Evolutionary conservation across 2,888 invertebrate species (phyloP).

Genomic region (Thelaira solivaga): DNA sequence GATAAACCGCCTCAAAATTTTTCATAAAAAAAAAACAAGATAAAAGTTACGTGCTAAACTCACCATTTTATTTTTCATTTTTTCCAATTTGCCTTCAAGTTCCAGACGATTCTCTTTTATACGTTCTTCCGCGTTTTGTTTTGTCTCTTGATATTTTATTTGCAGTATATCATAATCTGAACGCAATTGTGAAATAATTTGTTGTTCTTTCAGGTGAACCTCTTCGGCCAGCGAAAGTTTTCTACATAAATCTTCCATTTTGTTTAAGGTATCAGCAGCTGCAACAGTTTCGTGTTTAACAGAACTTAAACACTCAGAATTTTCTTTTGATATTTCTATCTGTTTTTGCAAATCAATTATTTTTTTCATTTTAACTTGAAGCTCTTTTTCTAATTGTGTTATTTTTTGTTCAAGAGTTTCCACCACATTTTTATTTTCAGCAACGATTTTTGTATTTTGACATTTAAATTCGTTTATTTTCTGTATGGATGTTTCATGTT

Average conservation of each 20-base stretch:
- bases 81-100: conserved; percentile 85
- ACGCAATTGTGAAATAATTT: conserved; percentile 64
- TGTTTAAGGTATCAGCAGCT: neutral
- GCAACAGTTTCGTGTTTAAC: neutral
- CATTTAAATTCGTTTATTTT: conserved; percentile 63
- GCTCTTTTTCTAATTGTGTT: conserved; percentile 53
- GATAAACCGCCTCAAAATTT: no score
- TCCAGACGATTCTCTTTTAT: conserved; percentile 78
- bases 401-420: conserved; percentile 62
- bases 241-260: conserved; percentile 55
- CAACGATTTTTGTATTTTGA: conserved; percentile 57
- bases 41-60: conserved; percentile 75
- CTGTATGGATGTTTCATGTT: conserved; percentile 62
- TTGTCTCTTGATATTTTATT: conserved; percentile 74
- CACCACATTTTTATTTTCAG: conserved; percentile 55
- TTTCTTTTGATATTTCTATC: conserved; percentile 38
- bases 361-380: conserved; percentile 52
- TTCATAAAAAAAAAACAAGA: neutral
- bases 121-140: conserved; percentile 70
- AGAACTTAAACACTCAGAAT: conserved; percentile 18
- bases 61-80: conserved; percentile 90
- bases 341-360: conserved; percentile 55
- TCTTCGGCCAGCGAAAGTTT: conserved; percentile 63
- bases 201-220: conserved; percentile 61
- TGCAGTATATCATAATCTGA: conserved; percentile 72